A percentile compares a stretch with the other conserved stretches of the same genome.
Evolutionary conservation across 2,888 invertebrate species (phyloP).

Genomic region (Amphipyra berbera): DNA sequence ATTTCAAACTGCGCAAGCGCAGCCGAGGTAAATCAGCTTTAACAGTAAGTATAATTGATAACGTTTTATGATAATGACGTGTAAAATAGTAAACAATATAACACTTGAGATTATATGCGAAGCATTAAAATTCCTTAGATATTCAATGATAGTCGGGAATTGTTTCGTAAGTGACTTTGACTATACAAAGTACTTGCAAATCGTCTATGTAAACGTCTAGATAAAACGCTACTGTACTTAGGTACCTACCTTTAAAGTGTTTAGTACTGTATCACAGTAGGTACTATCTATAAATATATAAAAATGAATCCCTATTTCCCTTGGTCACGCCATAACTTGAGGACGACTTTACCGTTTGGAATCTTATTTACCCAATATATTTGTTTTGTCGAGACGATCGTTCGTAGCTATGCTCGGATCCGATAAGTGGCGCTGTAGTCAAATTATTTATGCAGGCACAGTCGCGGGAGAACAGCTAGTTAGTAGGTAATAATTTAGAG

Average conservation of each 20-base stretch:
- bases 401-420: too few species aligned
- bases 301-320: too few species aligned
- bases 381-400: too few species aligned
- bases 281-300: too few species aligned
- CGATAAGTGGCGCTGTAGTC: too few species aligned
- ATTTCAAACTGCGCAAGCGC: neutral
- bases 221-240: slow-evolving; percentile 5
- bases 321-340: too few species aligned
- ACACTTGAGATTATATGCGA: slow-evolving; percentile 22
- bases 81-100: slow-evolving; percentile 13
- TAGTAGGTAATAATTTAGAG: too few species aligned
- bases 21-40: neutral
- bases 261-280: neutral
- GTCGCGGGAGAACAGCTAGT: too few species aligned
- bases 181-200: neutral
- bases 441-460: too few species aligned
- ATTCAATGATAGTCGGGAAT: slow-evolving; percentile 29
- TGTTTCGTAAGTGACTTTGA: slow-evolving; percentile 6
- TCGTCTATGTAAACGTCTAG: slow-evolving; percentile 2
- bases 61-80: slow-evolving; percentile 20
- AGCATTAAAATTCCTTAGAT: slow-evolving; percentile 46
- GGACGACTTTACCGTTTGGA: too few species aligned
- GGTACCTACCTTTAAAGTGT: neutral
- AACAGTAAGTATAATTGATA: slow-evolving; percentile 11
- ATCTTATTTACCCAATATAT: too few species aligned